These are phyloP conservation scores for Dendroctonus valens DNA, from an alignment of 1,140 invertebrate species.

Conservation along the genomic window DNA sequence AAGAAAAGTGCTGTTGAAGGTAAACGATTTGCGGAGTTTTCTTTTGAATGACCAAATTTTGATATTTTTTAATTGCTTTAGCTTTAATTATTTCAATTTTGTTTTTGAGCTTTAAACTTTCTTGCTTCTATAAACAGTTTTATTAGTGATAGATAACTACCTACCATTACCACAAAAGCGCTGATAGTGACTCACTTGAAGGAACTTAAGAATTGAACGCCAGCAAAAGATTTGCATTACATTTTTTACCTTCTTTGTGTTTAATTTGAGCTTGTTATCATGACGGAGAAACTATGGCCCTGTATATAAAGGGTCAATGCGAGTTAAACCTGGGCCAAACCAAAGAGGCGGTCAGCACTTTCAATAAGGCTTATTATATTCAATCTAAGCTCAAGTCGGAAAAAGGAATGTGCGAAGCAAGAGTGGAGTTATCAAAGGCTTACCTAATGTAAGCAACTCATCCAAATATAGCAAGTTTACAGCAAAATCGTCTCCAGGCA, in stretches of 20 bases:
- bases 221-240: no score
- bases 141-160: no score
- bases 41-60: no score
- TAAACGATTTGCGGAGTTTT: conserved; percentile 23
- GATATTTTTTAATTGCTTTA: no score
- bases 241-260: neutral
- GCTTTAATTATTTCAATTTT: no score
- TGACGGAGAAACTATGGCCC: conserved; percentile 51
- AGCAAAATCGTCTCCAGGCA: conserved; percentile 18
- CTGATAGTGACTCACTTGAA: no score
- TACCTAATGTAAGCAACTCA: conserved; percentile 36
- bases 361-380: conserved; percentile 52
- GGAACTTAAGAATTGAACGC: no score
- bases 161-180: no score
- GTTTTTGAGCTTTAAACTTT: no score
- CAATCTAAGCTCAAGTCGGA: conserved; percentile 48
- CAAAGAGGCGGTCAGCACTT: conserved; percentile 52
- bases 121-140: no score
- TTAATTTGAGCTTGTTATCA: conserved; percentile 48
- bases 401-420: conserved; percentile 52
- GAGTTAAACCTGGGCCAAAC: conserved; percentile 52
- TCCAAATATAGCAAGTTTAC: neutral
- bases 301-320: conserved; percentile 54
- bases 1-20: conserved; percentile 55
- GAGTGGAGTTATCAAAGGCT: conserved; percentile 52